phyloP scores from a whole-genome alignment of 2,113 vertebrate genomes.

The Megaceryle torquata region DNA sequence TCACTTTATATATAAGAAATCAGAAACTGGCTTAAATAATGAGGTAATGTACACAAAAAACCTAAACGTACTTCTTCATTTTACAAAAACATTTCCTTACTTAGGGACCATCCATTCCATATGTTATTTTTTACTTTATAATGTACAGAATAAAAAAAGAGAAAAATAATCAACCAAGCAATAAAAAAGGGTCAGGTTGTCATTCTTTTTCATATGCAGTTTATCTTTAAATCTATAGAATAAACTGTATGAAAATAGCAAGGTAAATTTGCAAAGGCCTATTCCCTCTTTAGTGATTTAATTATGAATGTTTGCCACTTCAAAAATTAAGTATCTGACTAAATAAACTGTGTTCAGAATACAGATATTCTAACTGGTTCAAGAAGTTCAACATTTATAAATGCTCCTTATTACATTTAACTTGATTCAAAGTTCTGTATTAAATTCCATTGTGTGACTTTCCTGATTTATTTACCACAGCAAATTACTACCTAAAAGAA shows the following conservation, averaged over 20 bases:
- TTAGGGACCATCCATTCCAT: background rate
- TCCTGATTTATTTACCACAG: background rate
- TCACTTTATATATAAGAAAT: background rate
- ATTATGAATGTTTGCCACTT: background rate
- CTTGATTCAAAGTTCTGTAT: background rate
- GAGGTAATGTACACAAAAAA: background rate
- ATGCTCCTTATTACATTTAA: background rate
- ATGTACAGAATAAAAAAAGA: background rate
- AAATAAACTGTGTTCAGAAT: background rate
- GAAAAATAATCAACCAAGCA: background rate
- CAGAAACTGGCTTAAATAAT: background rate
- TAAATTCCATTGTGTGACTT: background rate
- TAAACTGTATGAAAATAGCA: background rate
- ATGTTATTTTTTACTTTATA: background rate
- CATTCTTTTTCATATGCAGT: background rate
- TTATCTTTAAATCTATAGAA: background rate
- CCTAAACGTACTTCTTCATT: background rate
- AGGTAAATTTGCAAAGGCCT: background rate
- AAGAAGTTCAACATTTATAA: background rate
- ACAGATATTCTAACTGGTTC: background rate
- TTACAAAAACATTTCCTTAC: background rate
- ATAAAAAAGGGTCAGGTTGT: background rate
- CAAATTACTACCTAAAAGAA: background rate
- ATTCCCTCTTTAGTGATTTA: background rate
- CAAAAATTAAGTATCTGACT: background rate